Base-by-base conservation (phyloP, 1,140 invertebrate genomes). In the Lysiphlebus fabarum region DNA sequence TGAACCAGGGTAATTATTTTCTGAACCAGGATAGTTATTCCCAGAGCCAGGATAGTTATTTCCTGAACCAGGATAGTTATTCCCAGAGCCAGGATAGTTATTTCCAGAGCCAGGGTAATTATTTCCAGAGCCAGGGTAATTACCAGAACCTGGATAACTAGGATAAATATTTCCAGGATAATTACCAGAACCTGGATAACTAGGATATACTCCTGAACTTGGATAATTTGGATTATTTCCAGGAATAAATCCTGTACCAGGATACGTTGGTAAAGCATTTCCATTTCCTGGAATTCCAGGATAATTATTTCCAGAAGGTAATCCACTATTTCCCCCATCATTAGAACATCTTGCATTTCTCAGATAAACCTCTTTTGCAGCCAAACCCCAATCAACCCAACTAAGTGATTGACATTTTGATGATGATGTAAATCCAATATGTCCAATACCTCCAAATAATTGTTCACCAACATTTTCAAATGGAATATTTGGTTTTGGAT, bases 361-460 rank as follows among this genome's bases (percentile, higher is more conserved):
- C 0, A 74, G 50, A 49, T 69, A 67, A 14, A 62, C 66, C 47
- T 73, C 69, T 43, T 74, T 76, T 0, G 70, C 69, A 2, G 69
- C 65, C 0, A 70, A 45, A 0, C 63, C 62, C 72, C 74, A 76
- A 53, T 74, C 69, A n/a, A 73, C 55, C 14, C 73, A 69, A 9
- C 63, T 26, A 7, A 70, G 63, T 5, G 61, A 58, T 37, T 73
- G 67, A 62, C 74, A 76, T 3, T 38, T 50, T 6, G 14, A 26
- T 9, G 45, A 5, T n/a, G 62, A 47, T 8, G 53, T 14, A 33
- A 63, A 63, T 1, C 59, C 40, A 14, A 26, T 33, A 10, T 38
- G 26, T 38, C 36, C 12, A 47, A 42, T 61, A 8, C 48, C 59
- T 4, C 60, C 61, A 8, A 47, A 45, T 8, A 7, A 10, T 26